Base-by-base conservation (phyloP, 2,888 invertebrate species). In the Pheosia tremula region DNA sequence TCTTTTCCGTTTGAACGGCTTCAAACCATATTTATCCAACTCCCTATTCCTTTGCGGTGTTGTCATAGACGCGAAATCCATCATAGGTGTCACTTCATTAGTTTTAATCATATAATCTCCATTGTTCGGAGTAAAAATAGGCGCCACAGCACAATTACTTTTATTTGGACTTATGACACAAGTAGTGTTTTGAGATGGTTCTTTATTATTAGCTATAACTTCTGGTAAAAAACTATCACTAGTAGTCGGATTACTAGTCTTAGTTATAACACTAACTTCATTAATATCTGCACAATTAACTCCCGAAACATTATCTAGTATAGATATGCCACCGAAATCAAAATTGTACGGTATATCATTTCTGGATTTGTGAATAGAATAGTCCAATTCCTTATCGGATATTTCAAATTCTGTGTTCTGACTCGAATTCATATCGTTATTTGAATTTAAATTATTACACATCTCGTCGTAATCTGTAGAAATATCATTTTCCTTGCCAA, bases 21-120 rank as follows among this genome's bases (percentile, higher is more conserved):
- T 96, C 6, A 96, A 85, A 3, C 96, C 96, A 87, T 94, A 95
- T 80, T 95, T 95, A 67, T 95, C 93, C 6, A 96, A 82, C 78
- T 95, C 95, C 64, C 86, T 88, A 64, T 94, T 87, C 45, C 95
- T 87, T 71, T 94, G 92, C 0, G 95, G 94, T 37, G 96, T 95
- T 45, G 92, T 81, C 94, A 96, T 94, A 6, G 82, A 77, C 36
- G 89, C 88, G 76, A 94, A 96, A 79, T 96, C 90, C 1, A 93
- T 86, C 85, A 95, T 95, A 4, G 95, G 95, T 4, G 95, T 94
- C 0, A 95, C 87, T 75, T 95, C 87, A 60, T 87, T 82, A 0
- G 94, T 94, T 84, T 95, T 95, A 0, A 95, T 83, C 11, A 94
- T 80, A 66, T 94, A 94, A 59, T 90, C 84, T 67, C 75, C 83